phyloP scores from a whole-genome alignment of 2,797 vertebrate species.

The Jordanella pulchra region DNA sequence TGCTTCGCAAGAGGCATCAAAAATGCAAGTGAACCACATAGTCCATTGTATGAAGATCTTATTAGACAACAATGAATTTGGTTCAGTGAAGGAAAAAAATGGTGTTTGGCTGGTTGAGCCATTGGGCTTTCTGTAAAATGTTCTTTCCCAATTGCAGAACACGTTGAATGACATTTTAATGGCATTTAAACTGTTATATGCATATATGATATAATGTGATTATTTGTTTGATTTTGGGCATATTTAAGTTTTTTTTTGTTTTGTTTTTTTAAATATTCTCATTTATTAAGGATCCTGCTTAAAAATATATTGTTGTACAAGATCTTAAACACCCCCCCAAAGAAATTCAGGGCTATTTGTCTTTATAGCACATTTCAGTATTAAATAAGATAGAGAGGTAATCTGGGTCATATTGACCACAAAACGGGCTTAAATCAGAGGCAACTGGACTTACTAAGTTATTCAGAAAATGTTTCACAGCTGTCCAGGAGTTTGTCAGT shows the following conservation, averaged over 20 bases:
- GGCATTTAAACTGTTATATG: background rate
- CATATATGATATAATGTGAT: too few relatives aligned
- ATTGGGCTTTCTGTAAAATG: background rate
- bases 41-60: background rate
- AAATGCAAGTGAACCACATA: background rate
- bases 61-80: background rate
- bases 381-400: background rate
- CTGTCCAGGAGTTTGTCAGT: too few relatives aligned
- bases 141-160: background rate
- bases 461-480: too few relatives aligned
- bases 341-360: background rate
- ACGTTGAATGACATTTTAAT: background rate
- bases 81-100: background rate
- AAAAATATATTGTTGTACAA: too few relatives aligned
- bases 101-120: background rate
- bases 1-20: background rate
- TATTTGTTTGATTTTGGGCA: background rate
- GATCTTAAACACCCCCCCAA: background rate
- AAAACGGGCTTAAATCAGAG: too few relatives aligned
- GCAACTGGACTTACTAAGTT: too few relatives aligned
- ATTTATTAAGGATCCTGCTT: background rate
- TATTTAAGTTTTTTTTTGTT: background rate
- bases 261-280: background rate
- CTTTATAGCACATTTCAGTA: background rate
- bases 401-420: too few relatives aligned